Conservation (phyloP, 2,113 vertebrate species). For the Periophthalmus modestus region DNA sequence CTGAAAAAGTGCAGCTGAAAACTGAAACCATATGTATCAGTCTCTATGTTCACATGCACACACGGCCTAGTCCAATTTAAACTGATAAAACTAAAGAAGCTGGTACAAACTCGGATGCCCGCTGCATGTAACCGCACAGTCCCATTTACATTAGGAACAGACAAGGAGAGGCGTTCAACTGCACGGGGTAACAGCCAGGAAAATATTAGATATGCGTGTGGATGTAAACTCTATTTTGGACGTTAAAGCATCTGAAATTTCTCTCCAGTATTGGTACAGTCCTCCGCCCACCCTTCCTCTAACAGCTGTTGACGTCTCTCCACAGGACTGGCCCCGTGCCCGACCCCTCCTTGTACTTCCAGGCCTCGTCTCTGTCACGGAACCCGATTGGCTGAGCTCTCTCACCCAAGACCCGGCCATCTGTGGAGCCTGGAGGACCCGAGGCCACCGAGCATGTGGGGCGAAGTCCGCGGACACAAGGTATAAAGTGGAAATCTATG, state of each 20-base stretch:
- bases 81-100: too few species aligned
- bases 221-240: too few species aligned
- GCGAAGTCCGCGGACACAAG: slow-evolving; percentile 39
- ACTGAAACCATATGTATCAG: too few species aligned
- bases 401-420: slow-evolving; percentile 66
- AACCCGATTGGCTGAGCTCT: slow-evolving; percentile 62
- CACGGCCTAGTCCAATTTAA: too few species aligned
- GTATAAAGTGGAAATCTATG: slow-evolving; percentile 31
- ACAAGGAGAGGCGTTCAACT: too few species aligned
- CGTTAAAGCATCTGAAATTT: neutral
- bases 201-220: too few species aligned
- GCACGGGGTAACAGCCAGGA: too few species aligned
- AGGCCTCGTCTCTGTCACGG: slow-evolving; percentile 29
- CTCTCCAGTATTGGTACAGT: neutral
- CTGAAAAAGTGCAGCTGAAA: too few species aligned
- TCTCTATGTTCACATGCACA: too few species aligned
- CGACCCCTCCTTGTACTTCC: slow-evolving; percentile 51
- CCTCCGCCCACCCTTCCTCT: slow-evolving; percentile 30
- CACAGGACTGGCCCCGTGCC: slow-evolving; percentile 42
- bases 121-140: too few species aligned
- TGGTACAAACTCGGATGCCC: too few species aligned
- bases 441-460: slow-evolving; percentile 58
- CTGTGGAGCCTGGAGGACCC: slow-evolving; percentile 66
- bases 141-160: too few species aligned
- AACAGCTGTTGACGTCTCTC: slow-evolving; percentile 50